These are phyloP conservation scores for sheep (Ovis aries) DNA, from an alignment of 2,113 vertebrate species.

Conservation along the genomic window DNA sequence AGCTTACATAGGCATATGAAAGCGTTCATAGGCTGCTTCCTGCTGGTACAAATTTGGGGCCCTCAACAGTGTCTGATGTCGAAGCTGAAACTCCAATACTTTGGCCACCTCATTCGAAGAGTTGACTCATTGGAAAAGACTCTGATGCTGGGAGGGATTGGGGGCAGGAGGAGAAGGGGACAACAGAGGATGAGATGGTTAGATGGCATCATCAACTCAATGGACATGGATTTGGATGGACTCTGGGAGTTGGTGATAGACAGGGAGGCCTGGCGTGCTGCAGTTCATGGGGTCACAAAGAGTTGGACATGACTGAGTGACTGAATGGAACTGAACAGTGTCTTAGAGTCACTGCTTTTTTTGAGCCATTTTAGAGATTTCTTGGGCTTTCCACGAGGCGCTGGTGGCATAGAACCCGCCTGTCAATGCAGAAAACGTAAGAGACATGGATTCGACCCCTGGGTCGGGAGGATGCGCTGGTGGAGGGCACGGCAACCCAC, in stretches of 20 bases:
- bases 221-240: too few relatives aligned
- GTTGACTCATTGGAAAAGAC: too few relatives aligned
- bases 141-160: too few relatives aligned
- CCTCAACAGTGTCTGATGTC: neutral
- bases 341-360: neutral
- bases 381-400: neutral
- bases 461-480: neutral
- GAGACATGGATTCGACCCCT: neutral
- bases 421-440: neutral
- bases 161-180: too few relatives aligned
- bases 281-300: rapidly evolving
- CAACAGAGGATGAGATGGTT: too few relatives aligned
- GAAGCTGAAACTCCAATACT: too few relatives aligned
- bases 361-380: neutral
- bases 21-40: rapidly evolving
- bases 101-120: too few relatives aligned
- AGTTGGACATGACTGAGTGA: rapidly evolving
- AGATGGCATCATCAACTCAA: rapidly evolving
- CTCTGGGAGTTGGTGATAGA: too few relatives aligned
- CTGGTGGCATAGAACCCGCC: neutral
- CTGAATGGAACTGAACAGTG: too few relatives aligned
- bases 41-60: neutral
- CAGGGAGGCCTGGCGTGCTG: too few relatives aligned
- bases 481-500: neutral
- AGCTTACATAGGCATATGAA: neutral